These are phyloP conservation scores for Sturnira hondurensis DNA, from an alignment of 2,113 vertebrate species.

Conservation along the genomic window DNA sequence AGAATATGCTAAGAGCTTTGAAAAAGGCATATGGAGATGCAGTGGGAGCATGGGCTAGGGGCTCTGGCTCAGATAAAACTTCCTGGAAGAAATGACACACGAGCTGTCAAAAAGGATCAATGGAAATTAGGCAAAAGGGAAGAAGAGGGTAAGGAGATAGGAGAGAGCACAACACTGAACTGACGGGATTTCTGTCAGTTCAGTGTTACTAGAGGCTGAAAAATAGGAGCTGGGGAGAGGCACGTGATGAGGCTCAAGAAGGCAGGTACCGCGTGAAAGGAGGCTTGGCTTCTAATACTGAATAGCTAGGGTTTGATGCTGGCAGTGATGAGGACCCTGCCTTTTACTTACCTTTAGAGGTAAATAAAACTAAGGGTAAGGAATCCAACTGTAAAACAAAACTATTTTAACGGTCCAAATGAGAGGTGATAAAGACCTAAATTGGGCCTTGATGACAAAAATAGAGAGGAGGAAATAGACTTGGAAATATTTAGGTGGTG, in stretches of 20 bases:
- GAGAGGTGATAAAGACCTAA: neutral
- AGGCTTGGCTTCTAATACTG: neutral
- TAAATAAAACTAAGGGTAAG: neutral
- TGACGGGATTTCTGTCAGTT: neutral
- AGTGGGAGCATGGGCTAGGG: conserved; percentile 1
- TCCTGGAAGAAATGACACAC: conserved; percentile 47
- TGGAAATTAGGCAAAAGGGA: neutral
- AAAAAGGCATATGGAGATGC: conserved; percentile 56
- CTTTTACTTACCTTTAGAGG: too few species aligned
- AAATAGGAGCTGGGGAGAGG: neutral
- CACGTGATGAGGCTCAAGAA: neutral
- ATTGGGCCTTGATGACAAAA: neutral
- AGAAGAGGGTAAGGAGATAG: neutral
- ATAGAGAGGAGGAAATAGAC: neutral
- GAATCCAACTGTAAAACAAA: neutral
- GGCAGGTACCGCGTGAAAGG: neutral
- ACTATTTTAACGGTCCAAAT: neutral
- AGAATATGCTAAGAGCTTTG: conserved; percentile 58
- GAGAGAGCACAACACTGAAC: neutral
- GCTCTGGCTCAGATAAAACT: conserved; percentile 30
- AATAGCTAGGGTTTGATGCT: neutral
- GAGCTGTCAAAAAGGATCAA: conserved; percentile 28
- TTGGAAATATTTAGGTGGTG: neutral
- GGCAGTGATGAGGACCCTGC: neutral
- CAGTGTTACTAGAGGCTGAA: neutral